These are phyloP conservation scores for Pollimyrus isidori DNA, from an alignment of 2,113 vertebrate genomes.

Conservation along the genomic window DNA sequence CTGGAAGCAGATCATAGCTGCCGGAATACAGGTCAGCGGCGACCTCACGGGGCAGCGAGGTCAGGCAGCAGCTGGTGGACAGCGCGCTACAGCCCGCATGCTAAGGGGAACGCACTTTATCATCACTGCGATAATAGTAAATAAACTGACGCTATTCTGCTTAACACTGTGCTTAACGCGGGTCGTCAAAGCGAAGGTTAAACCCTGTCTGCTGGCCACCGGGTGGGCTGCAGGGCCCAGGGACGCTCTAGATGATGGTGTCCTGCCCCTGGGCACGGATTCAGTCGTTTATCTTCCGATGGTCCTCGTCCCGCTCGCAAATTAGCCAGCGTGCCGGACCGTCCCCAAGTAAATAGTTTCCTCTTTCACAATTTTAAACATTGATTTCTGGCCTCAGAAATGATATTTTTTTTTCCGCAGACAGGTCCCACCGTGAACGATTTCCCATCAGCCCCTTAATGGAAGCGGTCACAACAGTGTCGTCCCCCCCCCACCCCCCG, in stretches of 20 bases:
- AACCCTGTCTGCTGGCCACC: neutral
- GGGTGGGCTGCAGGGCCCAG: neutral
- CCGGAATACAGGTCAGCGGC: neutral
- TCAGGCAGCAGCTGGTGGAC: neutral
- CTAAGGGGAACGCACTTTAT: neutral
- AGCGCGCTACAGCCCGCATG: neutral
- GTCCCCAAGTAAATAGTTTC: slow-evolving; percentile 47
- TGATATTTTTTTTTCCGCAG: neutral
- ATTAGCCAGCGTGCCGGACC: slow-evolving; percentile 43
- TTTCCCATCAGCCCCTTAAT: neutral
- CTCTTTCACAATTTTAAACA: slow-evolving; percentile 41
- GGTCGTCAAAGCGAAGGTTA: neutral
- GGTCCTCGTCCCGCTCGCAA: slow-evolving; percentile 44
- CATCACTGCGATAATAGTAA: neutral
- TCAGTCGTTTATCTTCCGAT: slow-evolving; percentile 24
- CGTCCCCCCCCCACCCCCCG: neutral
- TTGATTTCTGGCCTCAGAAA: slow-evolving; percentile 16
- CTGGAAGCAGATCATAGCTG: neutral
- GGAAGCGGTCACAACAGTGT: neutral
- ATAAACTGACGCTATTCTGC: neutral
- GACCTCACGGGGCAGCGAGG: neutral
- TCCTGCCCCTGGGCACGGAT: slow-evolving; percentile 36
- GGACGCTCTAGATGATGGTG: neutral
- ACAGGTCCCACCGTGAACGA: neutral
- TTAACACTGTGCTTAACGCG: neutral